A percentile compares a stretch with the other conserved stretches of the same genome.
Conservation (phyloP, 2,888 invertebrate genomes). For the Eupithecia subfuscata region DNA sequence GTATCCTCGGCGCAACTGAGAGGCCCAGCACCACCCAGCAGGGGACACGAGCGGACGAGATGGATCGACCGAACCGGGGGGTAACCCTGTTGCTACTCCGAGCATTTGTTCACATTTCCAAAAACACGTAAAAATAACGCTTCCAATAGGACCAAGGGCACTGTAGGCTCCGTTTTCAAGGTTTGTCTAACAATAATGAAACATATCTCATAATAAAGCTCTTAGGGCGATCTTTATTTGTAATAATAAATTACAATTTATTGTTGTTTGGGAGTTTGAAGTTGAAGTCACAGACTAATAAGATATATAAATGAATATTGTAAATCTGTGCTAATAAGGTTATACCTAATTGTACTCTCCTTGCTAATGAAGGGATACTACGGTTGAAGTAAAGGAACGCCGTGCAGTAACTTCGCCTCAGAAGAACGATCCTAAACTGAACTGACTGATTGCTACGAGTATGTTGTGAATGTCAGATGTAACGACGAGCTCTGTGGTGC, state of each 20-base stretch:
- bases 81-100: background rate
- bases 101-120: background rate
- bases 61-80: background rate
- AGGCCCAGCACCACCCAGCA: background rate
- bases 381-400: background rate
- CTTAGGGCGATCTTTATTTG: no score
- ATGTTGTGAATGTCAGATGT: background rate
- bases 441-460: background rate
- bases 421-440: no score
- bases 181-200: no score
- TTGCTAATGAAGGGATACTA: no score
- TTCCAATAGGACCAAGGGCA: no score
- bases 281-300: background rate
- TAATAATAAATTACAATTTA: no score
- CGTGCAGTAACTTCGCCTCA: no score
- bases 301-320: no score
- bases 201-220: no score
- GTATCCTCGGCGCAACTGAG: background rate
- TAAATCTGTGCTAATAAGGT: no score
- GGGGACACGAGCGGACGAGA: background rate
- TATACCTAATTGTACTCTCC: no score
- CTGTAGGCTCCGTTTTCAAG: no score
- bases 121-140: background rate
- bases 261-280: background rate
- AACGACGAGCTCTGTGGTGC: background rate